Conservation (phyloP, 2,797 vertebrate genomes). For the Sebastes minor region DNA sequence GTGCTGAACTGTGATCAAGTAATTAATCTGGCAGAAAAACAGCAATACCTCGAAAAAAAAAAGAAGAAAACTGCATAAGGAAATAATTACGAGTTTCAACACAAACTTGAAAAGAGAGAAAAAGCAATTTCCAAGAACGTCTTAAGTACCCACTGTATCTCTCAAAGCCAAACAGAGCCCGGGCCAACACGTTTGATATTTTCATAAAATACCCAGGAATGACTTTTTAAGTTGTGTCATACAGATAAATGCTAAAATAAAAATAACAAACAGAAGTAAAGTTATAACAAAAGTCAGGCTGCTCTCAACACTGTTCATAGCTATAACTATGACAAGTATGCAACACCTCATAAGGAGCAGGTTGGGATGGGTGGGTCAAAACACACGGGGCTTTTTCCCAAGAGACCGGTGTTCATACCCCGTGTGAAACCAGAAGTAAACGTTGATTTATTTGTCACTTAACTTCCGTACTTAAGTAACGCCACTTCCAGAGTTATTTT, state of each 20-base stretch:
- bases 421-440: too few species aligned
- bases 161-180: slow-evolving; percentile 31
- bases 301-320: too few species aligned
- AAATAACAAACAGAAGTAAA: neutral
- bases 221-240: slow-evolving; percentile 20
- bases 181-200: slow-evolving; percentile 23
- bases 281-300: neutral
- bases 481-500: too few species aligned
- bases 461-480: too few species aligned
- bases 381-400: accelerated
- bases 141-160: slow-evolving; percentile 22
- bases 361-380: too few species aligned
- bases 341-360: too few species aligned
- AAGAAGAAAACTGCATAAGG: neutral
- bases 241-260: neutral
- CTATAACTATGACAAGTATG: too few species aligned
- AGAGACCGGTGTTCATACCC: too few species aligned
- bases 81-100: slow-evolving; percentile 40
- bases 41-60: slow-evolving; percentile 39
- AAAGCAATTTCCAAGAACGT: slow-evolving; percentile 21
- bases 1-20: slow-evolving; percentile 55
- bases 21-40: slow-evolving; percentile 64
- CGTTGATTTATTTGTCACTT: too few species aligned
- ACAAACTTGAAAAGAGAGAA: slow-evolving; percentile 39
- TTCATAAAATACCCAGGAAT: slow-evolving; percentile 22